A percentile compares a stretch with the other conserved stretches of the same genome.
phyloP scores from a whole-genome alignment of 2,888 invertebrate species.

The Abrostola triplasia region DNA sequence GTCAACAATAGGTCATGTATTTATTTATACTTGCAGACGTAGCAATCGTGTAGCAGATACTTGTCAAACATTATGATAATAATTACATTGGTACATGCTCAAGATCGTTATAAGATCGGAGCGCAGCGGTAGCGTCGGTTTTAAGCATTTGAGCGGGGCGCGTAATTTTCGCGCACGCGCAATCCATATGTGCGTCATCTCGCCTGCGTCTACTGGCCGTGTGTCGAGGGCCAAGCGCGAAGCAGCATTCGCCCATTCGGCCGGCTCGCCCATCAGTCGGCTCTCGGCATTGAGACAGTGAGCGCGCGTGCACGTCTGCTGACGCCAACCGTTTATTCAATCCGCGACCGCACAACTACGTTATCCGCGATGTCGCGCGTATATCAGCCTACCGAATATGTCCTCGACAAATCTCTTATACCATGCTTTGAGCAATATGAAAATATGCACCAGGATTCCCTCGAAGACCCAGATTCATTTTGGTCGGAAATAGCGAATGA shows the following conservation, averaged over 20 bases:
- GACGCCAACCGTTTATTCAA: slow-evolving; percentile 30
- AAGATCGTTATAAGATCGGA: background rate
- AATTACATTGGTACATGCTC: background rate
- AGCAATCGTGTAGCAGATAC: background rate
- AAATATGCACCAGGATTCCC: slow-evolving; percentile 94
- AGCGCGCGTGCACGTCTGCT: slow-evolving; percentile 27
- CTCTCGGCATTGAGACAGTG: slow-evolving; percentile 32
- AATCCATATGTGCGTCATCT: slow-evolving; percentile 72
- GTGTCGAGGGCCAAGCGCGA: slow-evolving; percentile 47
- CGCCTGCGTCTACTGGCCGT: slow-evolving; percentile 51
- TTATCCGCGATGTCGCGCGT: slow-evolving; percentile 89
- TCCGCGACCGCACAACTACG: slow-evolving; percentile 34
- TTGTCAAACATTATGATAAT: background rate
- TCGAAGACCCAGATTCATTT: slow-evolving; percentile 96
- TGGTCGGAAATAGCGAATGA: slow-evolving; percentile 98
- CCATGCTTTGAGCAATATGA: slow-evolving; percentile 91
- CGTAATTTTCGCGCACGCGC: slow-evolving; percentile 74
- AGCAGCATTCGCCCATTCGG: slow-evolving; percentile 18
- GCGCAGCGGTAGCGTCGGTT: slow-evolving; percentile 12
- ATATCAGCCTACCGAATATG: slow-evolving; percentile 89
- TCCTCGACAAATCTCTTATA: slow-evolving; percentile 90
- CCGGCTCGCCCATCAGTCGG: slow-evolving; percentile 25
- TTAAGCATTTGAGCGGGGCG: slow-evolving; percentile 40
- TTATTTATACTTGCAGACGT: too few species aligned
- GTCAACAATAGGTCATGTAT: too few species aligned